These are phyloP conservation scores for Tachycineta bicolor DNA, from an alignment of 2,113 vertebrate genomes.

Conservation along the genomic window DNA sequence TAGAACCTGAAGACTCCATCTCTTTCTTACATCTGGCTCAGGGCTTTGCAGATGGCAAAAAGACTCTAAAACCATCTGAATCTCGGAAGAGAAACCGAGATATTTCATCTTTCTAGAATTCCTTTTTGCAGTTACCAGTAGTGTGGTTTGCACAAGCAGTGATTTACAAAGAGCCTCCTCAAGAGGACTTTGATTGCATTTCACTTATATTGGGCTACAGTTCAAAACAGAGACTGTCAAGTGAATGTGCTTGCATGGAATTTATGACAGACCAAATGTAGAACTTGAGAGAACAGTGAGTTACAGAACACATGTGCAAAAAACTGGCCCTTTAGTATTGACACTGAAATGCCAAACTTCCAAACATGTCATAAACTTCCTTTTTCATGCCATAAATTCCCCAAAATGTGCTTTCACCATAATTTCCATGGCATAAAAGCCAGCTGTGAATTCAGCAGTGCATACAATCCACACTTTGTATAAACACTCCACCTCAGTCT, in stretches of 20 bases:
- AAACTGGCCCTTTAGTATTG: neutral
- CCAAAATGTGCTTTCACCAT: neutral
- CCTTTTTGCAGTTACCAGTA: neutral
- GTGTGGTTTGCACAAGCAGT: neutral
- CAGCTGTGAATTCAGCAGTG: neutral
- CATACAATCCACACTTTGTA: neutral
- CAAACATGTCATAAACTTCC: neutral
- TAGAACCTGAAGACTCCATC: too few relatives aligned
- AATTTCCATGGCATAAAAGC: neutral
- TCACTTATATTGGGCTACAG: slow-evolving; percentile 2
- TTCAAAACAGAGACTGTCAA: neutral
- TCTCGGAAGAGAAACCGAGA: too few relatives aligned
- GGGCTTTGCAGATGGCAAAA: too few relatives aligned
- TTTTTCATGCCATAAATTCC: neutral
- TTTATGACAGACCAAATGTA: neutral
- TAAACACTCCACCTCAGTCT: neutral
- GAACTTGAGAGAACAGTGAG: neutral
- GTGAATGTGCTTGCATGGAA: neutral
- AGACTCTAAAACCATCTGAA: too few relatives aligned
- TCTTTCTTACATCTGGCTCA: too few relatives aligned
- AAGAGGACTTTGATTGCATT: neutral
- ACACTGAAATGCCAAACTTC: neutral
- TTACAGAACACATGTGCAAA: neutral
- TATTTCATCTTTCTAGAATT: neutral
- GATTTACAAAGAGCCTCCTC: neutral